A percentile compares a stretch with the other conserved stretches of the same genome.
Evolutionary conservation across 2,797 vertebrate genomes (phyloP).

Genomic region (Ceryle rudis): DNA sequence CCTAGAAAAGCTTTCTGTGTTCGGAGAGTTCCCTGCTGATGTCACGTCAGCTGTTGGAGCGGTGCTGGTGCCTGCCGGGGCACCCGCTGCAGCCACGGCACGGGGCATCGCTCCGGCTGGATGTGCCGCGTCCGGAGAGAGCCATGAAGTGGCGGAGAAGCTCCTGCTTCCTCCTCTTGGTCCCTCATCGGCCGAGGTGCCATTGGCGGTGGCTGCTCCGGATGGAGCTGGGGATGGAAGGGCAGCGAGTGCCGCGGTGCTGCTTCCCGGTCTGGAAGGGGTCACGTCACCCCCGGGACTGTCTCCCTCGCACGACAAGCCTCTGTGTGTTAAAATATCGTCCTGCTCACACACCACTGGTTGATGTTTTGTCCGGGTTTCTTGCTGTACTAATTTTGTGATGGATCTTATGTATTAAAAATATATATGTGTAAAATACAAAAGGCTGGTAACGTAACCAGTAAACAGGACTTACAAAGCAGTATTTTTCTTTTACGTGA

Average conservation of each 20-base stretch:
- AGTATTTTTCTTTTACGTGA: slow-evolving; percentile 84
- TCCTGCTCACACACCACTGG: slow-evolving; percentile 67
- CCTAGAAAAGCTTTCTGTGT: slow-evolving; percentile 3
- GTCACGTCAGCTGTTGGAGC: not conserved
- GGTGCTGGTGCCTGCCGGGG: too few relatives aligned
- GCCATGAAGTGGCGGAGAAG: not conserved
- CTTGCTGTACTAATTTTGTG: slow-evolving; percentile 78
- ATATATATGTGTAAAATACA: slow-evolving; percentile 75
- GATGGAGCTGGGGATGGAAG: accelerated
- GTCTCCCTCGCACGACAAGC: not conserved
- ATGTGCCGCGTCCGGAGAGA: accelerated
- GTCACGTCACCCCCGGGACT: not conserved
- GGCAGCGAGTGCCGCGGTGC: accelerated
- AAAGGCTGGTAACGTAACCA: slow-evolving; percentile 71
- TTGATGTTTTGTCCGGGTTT: slow-evolving; percentile 74
- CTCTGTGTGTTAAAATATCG: slow-evolving; percentile 42
- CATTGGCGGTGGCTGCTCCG: not conserved
- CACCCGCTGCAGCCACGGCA: not conserved
- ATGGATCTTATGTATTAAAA: slow-evolving; percentile 81
- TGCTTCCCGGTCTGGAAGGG: not conserved
- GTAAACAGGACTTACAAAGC: slow-evolving; percentile 80
- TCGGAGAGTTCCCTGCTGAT: not conserved
- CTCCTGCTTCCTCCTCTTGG: not conserved
- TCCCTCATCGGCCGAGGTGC: not conserved
- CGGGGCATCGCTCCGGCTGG: not conserved